Evolutionary conservation across 1,140 invertebrate species (phyloP).

Genomic region (Portunus trituberculatus): DNA sequence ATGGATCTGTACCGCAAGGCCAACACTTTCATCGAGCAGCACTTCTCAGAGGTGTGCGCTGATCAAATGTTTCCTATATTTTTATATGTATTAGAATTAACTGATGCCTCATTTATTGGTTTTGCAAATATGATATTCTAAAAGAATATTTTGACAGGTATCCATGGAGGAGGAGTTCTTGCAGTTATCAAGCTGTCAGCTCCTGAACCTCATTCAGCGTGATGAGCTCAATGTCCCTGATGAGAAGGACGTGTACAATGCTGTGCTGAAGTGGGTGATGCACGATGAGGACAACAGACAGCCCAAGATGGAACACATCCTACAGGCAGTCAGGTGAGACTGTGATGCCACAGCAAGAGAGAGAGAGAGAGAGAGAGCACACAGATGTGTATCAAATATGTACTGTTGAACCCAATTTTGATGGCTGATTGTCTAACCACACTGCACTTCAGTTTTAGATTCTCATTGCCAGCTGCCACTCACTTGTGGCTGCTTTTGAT

Average conservation of each 20-base stretch:
- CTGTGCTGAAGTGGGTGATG: constrained; percentile 92
- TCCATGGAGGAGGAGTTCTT: constrained; percentile 95
- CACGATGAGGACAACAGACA: constrained; percentile 91
- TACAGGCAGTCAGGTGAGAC: constrained; percentile 85
- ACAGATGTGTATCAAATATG: neutral
- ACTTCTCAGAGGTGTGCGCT: constrained; percentile 88
- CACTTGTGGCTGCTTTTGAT: too few relatives aligned
- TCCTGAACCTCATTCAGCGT: constrained; percentile 90
- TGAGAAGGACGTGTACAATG: constrained; percentile 94
- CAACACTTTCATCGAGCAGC: constrained; percentile 92
- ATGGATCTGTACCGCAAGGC: constrained; percentile 90
- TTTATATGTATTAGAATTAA: neutral
- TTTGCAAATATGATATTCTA: neutral
- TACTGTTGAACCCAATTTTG: neutral
- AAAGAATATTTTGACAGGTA: constrained; percentile 83
- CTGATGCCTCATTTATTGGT: neutral
- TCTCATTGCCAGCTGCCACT: neutral
- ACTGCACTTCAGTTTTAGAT: neutral
- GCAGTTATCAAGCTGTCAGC: constrained; percentile 88
- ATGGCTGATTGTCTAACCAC: neutral
- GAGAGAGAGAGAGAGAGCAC: too few relatives aligned
- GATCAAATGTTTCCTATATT: too few relatives aligned
- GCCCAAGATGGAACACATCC: constrained; percentile 91
- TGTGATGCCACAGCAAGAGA: neutral
- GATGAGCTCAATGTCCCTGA: constrained; percentile 95